These are phyloP conservation scores for Vanessa tameamea DNA, from an alignment of 1,140 invertebrate species.

Conservation along the genomic window DNA sequence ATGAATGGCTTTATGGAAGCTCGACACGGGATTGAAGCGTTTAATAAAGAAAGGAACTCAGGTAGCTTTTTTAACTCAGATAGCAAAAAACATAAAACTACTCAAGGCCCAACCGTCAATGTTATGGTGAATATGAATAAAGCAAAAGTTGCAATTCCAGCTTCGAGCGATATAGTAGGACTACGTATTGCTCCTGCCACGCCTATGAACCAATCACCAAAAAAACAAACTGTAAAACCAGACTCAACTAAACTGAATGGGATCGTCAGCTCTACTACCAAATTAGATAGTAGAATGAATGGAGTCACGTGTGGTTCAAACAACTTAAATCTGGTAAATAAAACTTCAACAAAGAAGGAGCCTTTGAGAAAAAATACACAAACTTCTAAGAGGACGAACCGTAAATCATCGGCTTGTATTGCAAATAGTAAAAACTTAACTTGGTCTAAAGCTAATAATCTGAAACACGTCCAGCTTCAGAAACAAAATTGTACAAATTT, in stretches of 20 bases:
- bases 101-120: constrained; percentile 70
- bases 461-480: constrained; percentile 73
- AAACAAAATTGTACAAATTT: constrained; percentile 70
- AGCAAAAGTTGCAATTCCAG: constrained; percentile 60
- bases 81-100: constrained; percentile 56
- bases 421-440: constrained; percentile 77
- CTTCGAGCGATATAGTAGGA: constrained; percentile 50
- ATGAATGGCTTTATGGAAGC: constrained; percentile 71
- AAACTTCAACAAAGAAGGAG: constrained; percentile 56
- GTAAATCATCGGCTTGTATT: constrained; percentile 75
- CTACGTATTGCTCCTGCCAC: constrained; percentile 58
- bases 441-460: constrained; percentile 76
- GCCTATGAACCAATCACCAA: constrained; percentile 50
- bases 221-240: constrained; percentile 52
- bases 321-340: constrained; percentile 31
- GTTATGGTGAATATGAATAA: constrained; percentile 45
- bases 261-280: constrained; percentile 70
- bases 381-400: constrained; percentile 64
- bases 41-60: constrained; percentile 50
- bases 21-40: constrained; percentile 50
- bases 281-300: constrained; percentile 73
- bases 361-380: constrained; percentile 52
- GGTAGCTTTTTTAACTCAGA: constrained; percentile 57
- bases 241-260: constrained; percentile 60
- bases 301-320: constrained; percentile 44